Evolutionary conservation across 2,113 vertebrate species (phyloP).

Genomic region (Taxidea taxus): DNA sequence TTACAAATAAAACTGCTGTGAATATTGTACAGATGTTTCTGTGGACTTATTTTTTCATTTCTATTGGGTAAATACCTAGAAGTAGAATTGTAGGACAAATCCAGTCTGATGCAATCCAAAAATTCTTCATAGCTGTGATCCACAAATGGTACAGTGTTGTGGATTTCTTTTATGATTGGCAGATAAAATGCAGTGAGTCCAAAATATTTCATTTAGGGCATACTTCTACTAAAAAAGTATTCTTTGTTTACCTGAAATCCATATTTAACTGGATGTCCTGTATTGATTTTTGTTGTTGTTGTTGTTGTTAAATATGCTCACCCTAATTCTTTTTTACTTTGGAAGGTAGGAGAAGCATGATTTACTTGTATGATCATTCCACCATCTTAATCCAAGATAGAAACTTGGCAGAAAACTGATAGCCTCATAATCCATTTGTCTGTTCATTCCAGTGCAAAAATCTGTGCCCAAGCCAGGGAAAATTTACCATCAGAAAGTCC

Average conservation of each 20-base stretch:
- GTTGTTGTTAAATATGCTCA: not conserved
- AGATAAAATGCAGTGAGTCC: not conserved
- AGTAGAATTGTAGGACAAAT: not conserved
- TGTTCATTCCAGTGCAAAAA: not conserved
- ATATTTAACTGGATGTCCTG: not conserved
- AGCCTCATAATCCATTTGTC: not conserved
- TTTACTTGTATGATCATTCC: not conserved
- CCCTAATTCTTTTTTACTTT: not conserved
- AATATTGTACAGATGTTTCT: not conserved
- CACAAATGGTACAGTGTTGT: not conserved
- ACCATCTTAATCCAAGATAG: not conserved
- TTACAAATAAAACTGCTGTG: not conserved
- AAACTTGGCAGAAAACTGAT: not conserved
- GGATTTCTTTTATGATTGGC: not conserved
- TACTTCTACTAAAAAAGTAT: not conserved
- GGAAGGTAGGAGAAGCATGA: conserved; percentile 1
- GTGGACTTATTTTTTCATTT: not conserved
- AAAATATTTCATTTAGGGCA: not conserved
- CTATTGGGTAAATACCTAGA: not conserved
- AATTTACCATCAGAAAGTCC: not conserved
- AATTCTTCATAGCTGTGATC: not conserved
- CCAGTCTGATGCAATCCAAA: not conserved
- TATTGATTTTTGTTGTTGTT: not conserved
- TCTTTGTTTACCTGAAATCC: not conserved
- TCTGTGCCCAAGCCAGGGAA: not conserved